Conservation (phyloP, 2,888 invertebrate genomes). For the Scelioninae gen. 2 region DNA sequence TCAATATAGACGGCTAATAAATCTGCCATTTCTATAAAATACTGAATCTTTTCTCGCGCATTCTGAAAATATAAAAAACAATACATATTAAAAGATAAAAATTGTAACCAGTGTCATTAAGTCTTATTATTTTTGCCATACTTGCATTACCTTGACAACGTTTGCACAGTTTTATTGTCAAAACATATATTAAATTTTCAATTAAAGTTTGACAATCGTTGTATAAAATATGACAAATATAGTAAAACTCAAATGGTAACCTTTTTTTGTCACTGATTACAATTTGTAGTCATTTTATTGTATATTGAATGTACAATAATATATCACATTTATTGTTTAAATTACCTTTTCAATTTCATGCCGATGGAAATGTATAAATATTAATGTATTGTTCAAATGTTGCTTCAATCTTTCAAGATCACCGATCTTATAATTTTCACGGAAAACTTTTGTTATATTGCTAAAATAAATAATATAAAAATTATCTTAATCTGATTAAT, state of each 20-base stretch:
- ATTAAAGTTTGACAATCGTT: too few species aligned
- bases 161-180: too few species aligned
- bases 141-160: too few species aligned
- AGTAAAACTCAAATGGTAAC: too few species aligned
- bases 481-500: too few species aligned
- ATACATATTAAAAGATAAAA: too few species aligned
- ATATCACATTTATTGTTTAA: constrained; percentile 5
- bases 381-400: constrained; percentile 70
- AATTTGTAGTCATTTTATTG: too few species aligned
- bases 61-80: constrained; percentile 61
- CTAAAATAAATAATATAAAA: constrained; percentile 64
- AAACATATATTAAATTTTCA: background rate
- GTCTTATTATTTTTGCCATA: too few species aligned
- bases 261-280: too few species aligned
- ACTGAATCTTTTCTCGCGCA: constrained; percentile 69
- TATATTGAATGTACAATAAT: background rate
- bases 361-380: constrained; percentile 74
- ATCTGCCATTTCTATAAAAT: constrained; percentile 74
- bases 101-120: too few species aligned
- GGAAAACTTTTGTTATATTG: constrained; percentile 68
- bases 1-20: constrained; percentile 74
- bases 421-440: constrained; percentile 63
- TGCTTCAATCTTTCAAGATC: constrained; percentile 70
- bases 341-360: constrained; percentile 72
- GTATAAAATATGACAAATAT: too few species aligned